These are phyloP conservation scores for Nasonia giraulti DNA, from an alignment of 1,140 invertebrate species.

Conservation along the genomic window DNA sequence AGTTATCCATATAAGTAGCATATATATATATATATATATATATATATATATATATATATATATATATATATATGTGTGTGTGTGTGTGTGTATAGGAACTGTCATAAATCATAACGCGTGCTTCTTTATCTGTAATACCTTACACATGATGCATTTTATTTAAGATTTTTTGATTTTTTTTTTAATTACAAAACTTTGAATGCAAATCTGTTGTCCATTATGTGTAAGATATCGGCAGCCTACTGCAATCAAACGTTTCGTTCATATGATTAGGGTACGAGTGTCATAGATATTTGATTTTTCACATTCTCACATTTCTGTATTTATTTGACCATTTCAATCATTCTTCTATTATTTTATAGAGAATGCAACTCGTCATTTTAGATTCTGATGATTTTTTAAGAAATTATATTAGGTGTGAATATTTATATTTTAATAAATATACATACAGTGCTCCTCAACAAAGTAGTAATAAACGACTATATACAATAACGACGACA, in stretches of 20 bases:
- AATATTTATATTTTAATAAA: no score
- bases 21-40: no score
- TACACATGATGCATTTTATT: neutral
- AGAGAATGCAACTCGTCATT: neutral
- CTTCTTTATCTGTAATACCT: conserved; percentile 20
- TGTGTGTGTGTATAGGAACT: neutral
- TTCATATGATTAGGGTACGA: conserved; percentile 24
- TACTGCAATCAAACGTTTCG: conserved; percentile 1
- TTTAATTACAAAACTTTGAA: neutral
- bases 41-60: no score
- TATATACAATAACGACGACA: no score
- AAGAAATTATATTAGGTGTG: no score
- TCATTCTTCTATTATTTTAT: neutral
- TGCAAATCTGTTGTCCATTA: neutral
- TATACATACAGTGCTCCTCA: no score
- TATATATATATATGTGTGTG: no score
- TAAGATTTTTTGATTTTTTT: neutral
- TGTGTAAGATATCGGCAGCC: conserved; percentile 5
- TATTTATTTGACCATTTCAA: neutral
- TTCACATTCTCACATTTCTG: neutral
- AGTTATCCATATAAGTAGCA: neutral
- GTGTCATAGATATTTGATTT: conserved; percentile 29
- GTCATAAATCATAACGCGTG: conserved; percentile 19
- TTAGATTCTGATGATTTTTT: neutral
- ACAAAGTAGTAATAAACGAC: no score